Base-by-base conservation (phyloP, 2,888 invertebrate species). In the Heterodera filipjevi region DNA sequence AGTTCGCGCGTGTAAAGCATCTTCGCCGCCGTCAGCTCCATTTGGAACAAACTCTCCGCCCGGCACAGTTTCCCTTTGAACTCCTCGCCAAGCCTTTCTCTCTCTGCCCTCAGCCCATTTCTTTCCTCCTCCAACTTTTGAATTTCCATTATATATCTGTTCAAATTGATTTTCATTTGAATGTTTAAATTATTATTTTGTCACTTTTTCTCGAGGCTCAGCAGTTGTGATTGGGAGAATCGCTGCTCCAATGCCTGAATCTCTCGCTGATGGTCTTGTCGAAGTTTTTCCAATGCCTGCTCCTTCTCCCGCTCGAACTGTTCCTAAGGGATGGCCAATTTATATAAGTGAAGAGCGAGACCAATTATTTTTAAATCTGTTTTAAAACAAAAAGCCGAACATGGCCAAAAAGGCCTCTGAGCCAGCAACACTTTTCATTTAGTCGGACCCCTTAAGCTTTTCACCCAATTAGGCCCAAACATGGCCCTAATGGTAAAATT, bases 171-270 rank as follows among this genome's bases (percentile, higher is more conserved):
- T n/a, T n/a, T n/a, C n/a, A n/a, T n/a, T n/a, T n/a, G n/a, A n/a
- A n/a, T n/a, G n/a, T n/a, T n/a, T n/a, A n/a, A n/a, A n/a, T n/a
- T n/a, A n/a, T n/a, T n/a, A n/a, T n/a, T n/a, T 14, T 35, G 81
- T 66, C 74, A 89, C 89, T 89, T 89, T 75, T 89, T 89, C 72
- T 89, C 89, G n/a, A 89, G 80, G 79, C 89, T 87, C n/a, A 89
- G 81, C 66, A 89, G 77, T 72, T 89, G 88, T 22, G 87, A 85
- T 70, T 87, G 87, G 1, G 87, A 85, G 66, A 88, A 87, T 27
- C 88, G 79, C 74, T 86, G 86, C 77, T 89, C 89, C 35, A 89
- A 74, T 12, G 86, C 76, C 78, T 88, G 86, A 72, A 89, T 89
- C 71, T 89, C 89, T 70, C 89, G 89, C 80, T 89, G 89, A 79